Percentiles rank a stretch among this genome's conserved stretches.
Conservation (phyloP, 2,888 invertebrate species). For the Apeira syringaria region DNA sequence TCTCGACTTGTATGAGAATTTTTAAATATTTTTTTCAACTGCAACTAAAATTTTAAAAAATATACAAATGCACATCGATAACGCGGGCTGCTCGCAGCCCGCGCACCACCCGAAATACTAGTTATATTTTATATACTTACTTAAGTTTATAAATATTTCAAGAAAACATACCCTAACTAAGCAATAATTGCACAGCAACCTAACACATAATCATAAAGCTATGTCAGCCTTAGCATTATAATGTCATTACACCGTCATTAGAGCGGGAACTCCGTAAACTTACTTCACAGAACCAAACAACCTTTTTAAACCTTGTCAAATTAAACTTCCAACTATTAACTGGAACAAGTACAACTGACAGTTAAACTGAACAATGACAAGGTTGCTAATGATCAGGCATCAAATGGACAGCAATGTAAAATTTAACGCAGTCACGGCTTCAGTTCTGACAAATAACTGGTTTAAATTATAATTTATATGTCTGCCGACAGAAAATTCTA, state of each 20-base stretch:
- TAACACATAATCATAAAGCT: constrained; percentile 19
- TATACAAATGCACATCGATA: too few relatives aligned
- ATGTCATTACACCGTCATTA: constrained; percentile 32
- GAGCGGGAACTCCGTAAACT: constrained; percentile 16
- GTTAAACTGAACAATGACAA: constrained; percentile 7
- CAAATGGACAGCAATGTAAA: constrained; percentile 6
- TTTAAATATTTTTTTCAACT: too few relatives aligned
- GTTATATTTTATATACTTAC: too few relatives aligned
- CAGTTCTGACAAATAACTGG: constrained; percentile 24
- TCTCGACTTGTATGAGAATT: too few relatives aligned
- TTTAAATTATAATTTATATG: constrained; percentile 11
- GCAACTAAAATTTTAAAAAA: too few relatives aligned
- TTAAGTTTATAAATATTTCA: background rate
- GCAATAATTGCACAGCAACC: constrained; percentile 10
- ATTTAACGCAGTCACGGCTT: constrained; percentile 21
- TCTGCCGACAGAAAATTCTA: constrained; percentile 1
- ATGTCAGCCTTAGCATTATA: constrained; percentile 24
- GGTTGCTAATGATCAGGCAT: background rate
- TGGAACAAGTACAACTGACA: too few relatives aligned
- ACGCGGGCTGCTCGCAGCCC: too few relatives aligned
- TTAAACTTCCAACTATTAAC: too few relatives aligned
- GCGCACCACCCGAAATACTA: too few relatives aligned
- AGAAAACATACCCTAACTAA: background rate
- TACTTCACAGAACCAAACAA: constrained; percentile 1
- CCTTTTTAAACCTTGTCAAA: constrained; percentile 1